Percentiles rank a stretch among this genome's conserved stretches.
phyloP scores from a whole-genome alignment of 1,140 invertebrate genomes.

The Eurosta solidaginis region DNA sequence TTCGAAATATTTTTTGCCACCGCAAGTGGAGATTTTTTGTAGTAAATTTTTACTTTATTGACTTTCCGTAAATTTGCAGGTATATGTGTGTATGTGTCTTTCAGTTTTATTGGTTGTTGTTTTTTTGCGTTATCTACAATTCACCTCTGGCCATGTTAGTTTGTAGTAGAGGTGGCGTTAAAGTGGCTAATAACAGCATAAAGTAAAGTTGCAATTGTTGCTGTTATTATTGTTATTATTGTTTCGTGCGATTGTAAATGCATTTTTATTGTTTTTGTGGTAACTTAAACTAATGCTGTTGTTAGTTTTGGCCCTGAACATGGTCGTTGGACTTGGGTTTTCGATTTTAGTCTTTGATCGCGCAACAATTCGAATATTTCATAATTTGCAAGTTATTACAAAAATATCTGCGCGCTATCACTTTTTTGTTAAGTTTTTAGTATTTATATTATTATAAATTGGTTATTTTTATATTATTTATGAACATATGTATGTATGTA shows the following conservation, averaged over 20 bases:
- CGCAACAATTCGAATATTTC: conserved; percentile 28
- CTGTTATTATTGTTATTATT: not conserved
- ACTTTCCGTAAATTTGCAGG: not conserved
- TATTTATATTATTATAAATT: conserved; percentile 22
- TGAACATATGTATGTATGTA: not conserved
- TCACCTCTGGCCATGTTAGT: conserved; percentile 9
- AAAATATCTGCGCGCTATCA: conserved; percentile 52
- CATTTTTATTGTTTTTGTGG: not conserved
- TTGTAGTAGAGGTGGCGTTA: not conserved
- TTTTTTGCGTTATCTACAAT: not conserved
- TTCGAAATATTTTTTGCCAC: not conserved
- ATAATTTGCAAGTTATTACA: conserved; percentile 36
- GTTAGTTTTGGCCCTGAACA: conserved; percentile 48
- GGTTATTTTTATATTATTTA: not conserved
- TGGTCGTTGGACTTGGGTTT: conserved; percentile 53
- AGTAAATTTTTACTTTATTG: not conserved
- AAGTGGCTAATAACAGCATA: not conserved
- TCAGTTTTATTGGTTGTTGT: not conserved
- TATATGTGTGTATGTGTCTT: not conserved
- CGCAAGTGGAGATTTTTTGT: conserved; percentile 6
- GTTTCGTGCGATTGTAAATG: not conserved
- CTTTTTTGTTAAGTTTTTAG: conserved; percentile 42
- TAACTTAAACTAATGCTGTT: not conserved
- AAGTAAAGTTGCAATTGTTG: not conserved
- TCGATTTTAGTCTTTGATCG: conserved; percentile 35